Evolutionary conservation across 2,888 invertebrate genomes (phyloP).

Genomic region (Epinotia bilunana): DNA sequence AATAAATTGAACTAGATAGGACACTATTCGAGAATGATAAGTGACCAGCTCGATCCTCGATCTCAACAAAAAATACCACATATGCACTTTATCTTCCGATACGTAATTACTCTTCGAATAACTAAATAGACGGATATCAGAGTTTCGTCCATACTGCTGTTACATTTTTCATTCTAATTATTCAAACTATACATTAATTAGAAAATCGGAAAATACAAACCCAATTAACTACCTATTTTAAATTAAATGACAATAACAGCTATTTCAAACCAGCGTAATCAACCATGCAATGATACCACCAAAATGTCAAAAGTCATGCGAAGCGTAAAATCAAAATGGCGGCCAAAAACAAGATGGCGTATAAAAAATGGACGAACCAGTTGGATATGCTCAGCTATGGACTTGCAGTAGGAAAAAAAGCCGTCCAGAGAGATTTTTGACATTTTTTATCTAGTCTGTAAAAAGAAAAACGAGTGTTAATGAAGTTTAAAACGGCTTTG

Average conservation of each 20-base stretch:
- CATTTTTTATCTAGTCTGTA: constrained; percentile 78
- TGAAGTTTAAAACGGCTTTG: constrained; percentile 23
- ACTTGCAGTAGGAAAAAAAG: constrained; percentile 85
- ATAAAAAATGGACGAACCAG: constrained; percentile 77
- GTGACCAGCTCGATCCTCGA: too few relatives aligned
- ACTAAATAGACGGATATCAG: background rate
- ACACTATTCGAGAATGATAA: too few relatives aligned
- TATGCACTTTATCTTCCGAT: too few relatives aligned
- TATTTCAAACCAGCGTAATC: background rate
- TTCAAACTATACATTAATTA: too few relatives aligned
- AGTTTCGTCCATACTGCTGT: background rate
- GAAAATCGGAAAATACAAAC: too few relatives aligned
- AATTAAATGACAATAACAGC: background rate
- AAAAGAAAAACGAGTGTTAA: constrained; percentile 68
- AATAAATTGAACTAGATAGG: too few relatives aligned
- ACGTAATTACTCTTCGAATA: too few relatives aligned
- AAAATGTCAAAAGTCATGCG: constrained; percentile 42
- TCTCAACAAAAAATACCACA: too few relatives aligned
- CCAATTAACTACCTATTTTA: too few relatives aligned
- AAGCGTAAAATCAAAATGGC: constrained; percentile 59
- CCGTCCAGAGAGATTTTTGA: constrained; percentile 83
- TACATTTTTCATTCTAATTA: too few relatives aligned
- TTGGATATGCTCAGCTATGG: constrained; percentile 83
- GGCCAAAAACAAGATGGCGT: constrained; percentile 60
- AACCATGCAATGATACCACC: constrained; percentile 23